Percentiles rank a stretch among this genome's conserved stretches.
Conservation (phyloP, 2,797 vertebrate genomes). For the Paedocypris micromegethes region DNA sequence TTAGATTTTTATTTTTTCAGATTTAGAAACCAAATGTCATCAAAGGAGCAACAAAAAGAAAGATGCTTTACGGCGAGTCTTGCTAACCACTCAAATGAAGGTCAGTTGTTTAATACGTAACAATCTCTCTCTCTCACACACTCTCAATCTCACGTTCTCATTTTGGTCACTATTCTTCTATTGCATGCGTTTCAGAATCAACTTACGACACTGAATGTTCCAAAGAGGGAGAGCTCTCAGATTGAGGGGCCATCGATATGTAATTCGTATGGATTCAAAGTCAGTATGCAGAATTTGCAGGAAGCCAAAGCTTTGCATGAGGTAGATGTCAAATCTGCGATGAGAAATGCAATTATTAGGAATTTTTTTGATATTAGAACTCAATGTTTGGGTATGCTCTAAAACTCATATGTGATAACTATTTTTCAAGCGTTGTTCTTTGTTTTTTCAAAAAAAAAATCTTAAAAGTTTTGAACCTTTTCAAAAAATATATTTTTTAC, state of each 20-base stretch:
- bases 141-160: too few relatives aligned
- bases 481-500: not conserved
- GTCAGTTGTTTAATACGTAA: slow-evolving; percentile 56
- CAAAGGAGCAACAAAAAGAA: slow-evolving; percentile 71
- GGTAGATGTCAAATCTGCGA: slow-evolving; percentile 64
- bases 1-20: not conserved
- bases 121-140: not conserved
- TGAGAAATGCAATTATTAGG: too few relatives aligned
- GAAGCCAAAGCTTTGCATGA: slow-evolving; percentile 97
- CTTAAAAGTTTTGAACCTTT: not conserved
- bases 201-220: slow-evolving; percentile 76
- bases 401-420: too few relatives aligned
- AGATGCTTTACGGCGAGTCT: slow-evolving; percentile 76
- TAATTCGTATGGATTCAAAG: slow-evolving; percentile 95
- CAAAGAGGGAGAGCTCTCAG: slow-evolving; percentile 87
- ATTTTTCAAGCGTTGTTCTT: not conserved
- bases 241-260: slow-evolving; percentile 93
- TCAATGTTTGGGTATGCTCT: too few relatives aligned
- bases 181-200: slow-evolving; percentile 73
- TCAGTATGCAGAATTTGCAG: slow-evolving; percentile 93
- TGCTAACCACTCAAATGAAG: slow-evolving; percentile 88
- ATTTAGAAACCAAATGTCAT: slow-evolving; percentile 34
- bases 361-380: too few relatives aligned
- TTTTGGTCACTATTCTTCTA: not conserved
- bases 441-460: not conserved